Evolutionary conservation across 2,113 vertebrate genomes (phyloP).

Genomic region (Pteronura brasiliensis): DNA sequence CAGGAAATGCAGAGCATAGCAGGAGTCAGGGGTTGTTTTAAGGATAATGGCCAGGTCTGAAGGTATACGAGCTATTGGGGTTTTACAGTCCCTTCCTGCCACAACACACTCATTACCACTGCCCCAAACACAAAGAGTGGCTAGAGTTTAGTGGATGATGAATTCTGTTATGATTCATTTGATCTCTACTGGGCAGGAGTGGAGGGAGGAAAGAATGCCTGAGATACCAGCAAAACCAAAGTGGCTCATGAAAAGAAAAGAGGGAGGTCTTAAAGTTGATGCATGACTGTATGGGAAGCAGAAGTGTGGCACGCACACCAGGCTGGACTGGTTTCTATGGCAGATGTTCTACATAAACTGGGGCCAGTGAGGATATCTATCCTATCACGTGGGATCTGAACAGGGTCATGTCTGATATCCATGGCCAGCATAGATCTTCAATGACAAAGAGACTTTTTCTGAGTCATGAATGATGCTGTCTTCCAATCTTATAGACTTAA

Average conservation of each 20-base stretch:
- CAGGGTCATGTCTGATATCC: neutral
- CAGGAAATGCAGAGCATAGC: neutral
- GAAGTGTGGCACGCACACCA: neutral
- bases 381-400: neutral
- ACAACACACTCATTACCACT: neutral
- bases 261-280: neutral
- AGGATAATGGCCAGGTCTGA: neutral
- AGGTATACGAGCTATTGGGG: neutral
- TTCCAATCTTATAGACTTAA: neutral
- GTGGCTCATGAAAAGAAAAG: neutral
- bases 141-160: neutral
- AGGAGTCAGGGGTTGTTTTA: neutral
- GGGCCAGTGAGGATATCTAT: neutral
- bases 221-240: accelerated
- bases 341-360: neutral
- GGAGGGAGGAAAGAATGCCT: neutral
- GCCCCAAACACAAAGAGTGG: neutral
- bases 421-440: neutral
- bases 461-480: neutral
- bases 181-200: neutral
- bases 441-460: neutral
- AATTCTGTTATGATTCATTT: neutral
- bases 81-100: neutral
- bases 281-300: too few relatives aligned
- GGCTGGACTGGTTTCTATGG: neutral